Percentiles rank a stretch among this genome's conserved stretches.
Evolutionary conservation across 2,113 vertebrate species (phyloP).

Genomic region (Nestor notabilis): DNA sequence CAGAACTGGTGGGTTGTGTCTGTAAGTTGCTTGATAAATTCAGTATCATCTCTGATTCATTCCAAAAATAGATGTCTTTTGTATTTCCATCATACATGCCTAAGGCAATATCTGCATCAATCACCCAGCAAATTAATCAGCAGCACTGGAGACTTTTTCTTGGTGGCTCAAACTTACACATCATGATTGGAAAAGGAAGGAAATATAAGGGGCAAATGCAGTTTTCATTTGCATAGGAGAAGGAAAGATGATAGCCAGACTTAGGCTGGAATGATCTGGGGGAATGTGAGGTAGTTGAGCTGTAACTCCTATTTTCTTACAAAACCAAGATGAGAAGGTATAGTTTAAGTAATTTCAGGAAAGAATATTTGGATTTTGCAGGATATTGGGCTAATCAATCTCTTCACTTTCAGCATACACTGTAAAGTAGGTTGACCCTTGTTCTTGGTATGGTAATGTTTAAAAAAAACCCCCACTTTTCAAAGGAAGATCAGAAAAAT

Average conservation of each 20-base stretch:
- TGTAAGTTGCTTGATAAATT: slow-evolving; percentile 18
- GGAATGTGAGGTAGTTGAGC: neutral
- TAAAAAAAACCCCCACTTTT: neutral
- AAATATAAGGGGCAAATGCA: neutral
- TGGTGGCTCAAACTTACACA: neutral
- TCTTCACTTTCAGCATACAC: neutral
- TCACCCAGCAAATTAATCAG: neutral
- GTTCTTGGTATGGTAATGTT: neutral
- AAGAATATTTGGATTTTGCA: neutral
- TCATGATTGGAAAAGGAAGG: neutral
- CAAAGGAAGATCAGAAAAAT: neutral
- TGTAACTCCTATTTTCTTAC: neutral
- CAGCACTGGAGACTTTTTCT: neutral
- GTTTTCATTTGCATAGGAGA: neutral
- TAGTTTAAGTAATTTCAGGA: neutral
- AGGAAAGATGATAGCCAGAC: neutral
- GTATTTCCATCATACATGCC: neutral
- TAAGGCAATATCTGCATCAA: neutral
- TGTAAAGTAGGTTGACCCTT: neutral
- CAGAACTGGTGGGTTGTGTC: neutral
- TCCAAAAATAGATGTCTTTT: neutral
- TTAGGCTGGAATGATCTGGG: neutral
- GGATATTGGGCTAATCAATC: neutral
- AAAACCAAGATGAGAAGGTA: neutral
- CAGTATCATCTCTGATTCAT: neutral